Percentiles rank a stretch among this genome's conserved stretches.
These are phyloP conservation scores for Anas capensis DNA, from an alignment of 2,797 vertebrate genomes.

Conservation along the genomic window DNA sequence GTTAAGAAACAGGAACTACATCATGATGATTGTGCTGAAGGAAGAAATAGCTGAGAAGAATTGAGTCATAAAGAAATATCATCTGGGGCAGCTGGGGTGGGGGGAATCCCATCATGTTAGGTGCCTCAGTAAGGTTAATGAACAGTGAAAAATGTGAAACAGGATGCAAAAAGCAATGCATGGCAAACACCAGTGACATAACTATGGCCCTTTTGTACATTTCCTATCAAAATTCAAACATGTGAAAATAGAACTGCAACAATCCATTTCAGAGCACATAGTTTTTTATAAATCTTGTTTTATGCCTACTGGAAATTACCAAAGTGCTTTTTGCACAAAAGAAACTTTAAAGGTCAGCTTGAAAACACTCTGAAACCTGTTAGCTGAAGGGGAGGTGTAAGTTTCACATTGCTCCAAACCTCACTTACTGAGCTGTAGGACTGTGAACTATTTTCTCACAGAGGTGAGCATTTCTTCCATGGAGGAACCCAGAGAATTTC, in stretches of 20 bases:
- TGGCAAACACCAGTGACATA: background rate
- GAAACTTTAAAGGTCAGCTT: background rate
- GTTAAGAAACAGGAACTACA: background rate
- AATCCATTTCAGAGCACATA: background rate
- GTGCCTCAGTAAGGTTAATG: background rate
- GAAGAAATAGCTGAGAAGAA: background rate
- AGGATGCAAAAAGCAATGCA: background rate
- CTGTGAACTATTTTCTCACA: background rate
- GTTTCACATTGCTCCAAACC: background rate
- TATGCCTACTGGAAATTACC: constrained; percentile 2
- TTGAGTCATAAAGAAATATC: background rate
- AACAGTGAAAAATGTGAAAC: background rate
- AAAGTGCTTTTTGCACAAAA: background rate
- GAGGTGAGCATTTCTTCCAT: rapidly evolving
- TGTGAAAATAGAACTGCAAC: background rate
- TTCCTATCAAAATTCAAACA: constrained; percentile 21
- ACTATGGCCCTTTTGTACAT: background rate
- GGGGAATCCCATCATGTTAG: background rate
- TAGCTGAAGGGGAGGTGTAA: background rate
- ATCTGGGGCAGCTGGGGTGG: background rate
- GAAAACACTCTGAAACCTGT: background rate
- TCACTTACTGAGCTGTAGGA: rapidly evolving
- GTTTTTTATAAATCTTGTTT: background rate
- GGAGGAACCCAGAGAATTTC: background rate
- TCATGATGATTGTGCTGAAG: background rate